A percentile compares a stretch with the other conserved stretches of the same genome.
These are phyloP conservation scores for Camptogramma bilineatum DNA, from an alignment of 2,888 invertebrate species.

Conservation along the genomic window DNA sequence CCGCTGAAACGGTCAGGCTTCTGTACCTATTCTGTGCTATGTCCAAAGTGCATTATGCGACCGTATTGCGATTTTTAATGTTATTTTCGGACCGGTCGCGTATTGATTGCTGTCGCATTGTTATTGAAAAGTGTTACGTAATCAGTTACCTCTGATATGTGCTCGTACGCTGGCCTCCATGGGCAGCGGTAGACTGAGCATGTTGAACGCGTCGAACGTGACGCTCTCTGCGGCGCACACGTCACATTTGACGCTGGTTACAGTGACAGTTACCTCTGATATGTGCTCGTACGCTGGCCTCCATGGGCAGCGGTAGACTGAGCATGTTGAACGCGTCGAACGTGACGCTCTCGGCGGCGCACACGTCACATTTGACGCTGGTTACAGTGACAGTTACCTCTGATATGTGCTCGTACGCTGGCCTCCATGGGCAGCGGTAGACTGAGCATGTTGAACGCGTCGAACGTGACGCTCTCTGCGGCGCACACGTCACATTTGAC, in stretches of 20 bases:
- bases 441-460: slow-evolving; percentile 96
- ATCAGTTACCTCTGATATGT: slow-evolving; percentile 89
- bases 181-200: slow-evolving; percentile 94
- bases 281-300: slow-evolving; percentile 92
- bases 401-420: slow-evolving; percentile 90
- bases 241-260: too few species aligned
- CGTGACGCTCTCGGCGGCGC: slow-evolving; percentile 93
- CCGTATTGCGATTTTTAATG: too few species aligned
- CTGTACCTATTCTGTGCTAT: too few species aligned
- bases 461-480: slow-evolving; percentile 94
- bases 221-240: slow-evolving; percentile 94
- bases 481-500: slow-evolving; percentile 92
- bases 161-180: slow-evolving; percentile 94
- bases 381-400: slow-evolving; percentile 83
- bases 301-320: slow-evolving; percentile 95
- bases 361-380: too few species aligned
- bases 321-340: slow-evolving; percentile 97
- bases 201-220: slow-evolving; percentile 96
- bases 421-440: slow-evolving; percentile 96
- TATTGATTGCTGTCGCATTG: too few species aligned
- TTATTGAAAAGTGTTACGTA: too few species aligned
- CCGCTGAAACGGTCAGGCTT: too few species aligned
- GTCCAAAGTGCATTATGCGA: too few species aligned
- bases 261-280: slow-evolving; percentile 87
- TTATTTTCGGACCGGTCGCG: too few species aligned